These are phyloP conservation scores for Idaea dimidiata DNA, from an alignment of 2,888 invertebrate genomes.

Conservation along the genomic window DNA sequence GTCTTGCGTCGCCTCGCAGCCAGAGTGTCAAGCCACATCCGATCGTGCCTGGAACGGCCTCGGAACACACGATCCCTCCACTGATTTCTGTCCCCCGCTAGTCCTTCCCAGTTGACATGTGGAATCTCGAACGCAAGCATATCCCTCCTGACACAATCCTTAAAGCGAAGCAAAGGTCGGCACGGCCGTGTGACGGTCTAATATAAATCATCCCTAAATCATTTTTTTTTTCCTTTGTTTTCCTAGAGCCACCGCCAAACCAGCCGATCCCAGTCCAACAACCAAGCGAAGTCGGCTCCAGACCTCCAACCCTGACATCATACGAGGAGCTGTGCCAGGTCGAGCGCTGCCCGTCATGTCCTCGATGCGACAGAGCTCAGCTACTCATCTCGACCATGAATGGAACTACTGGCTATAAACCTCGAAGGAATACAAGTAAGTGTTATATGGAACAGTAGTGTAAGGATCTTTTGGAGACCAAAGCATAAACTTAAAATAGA, in stretches of 20 bases:
- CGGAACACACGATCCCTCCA: too few species aligned
- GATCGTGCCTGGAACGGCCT: too few species aligned
- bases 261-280: slow-evolving; percentile 52
- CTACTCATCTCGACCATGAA: slow-evolving; percentile 74
- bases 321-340: slow-evolving; percentile 73
- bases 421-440: slow-evolving; percentile 67
- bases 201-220: too few species aligned
- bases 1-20: too few species aligned
- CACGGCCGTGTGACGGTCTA: too few species aligned
- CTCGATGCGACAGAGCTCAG: slow-evolving; percentile 64
- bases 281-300: slow-evolving; percentile 65
- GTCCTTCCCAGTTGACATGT: too few species aligned
- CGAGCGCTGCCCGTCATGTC: slow-evolving; percentile 69
- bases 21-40: too few species aligned
- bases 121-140: too few species aligned
- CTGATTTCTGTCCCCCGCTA: too few species aligned
- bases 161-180: too few species aligned
- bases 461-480: not conserved
- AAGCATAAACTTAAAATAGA: not conserved
- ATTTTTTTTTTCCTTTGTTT: slow-evolving; percentile 8
- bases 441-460: not conserved
- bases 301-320: slow-evolving; percentile 64
- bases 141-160: too few species aligned
- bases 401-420: slow-evolving; percentile 74
- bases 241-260: slow-evolving; percentile 57